Conservation (phyloP, 2,113 vertebrate genomes). For the Tonatia bakeri region DNA sequence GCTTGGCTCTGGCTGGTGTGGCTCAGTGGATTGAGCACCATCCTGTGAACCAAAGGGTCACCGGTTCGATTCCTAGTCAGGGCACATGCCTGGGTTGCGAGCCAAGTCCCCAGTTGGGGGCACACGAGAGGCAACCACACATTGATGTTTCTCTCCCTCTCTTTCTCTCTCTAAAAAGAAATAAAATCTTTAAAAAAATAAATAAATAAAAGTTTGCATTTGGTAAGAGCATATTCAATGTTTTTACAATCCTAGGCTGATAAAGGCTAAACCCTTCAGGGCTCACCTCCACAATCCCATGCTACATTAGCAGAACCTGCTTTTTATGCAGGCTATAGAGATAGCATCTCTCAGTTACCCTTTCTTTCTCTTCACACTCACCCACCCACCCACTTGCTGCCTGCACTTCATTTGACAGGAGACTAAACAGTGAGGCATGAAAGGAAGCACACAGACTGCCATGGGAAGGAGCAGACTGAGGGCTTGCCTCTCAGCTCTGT, state of each 20-base stretch:
- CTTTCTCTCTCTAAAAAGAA: too few species aligned
- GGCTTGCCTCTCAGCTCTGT: neutral
- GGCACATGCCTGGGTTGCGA: too few species aligned
- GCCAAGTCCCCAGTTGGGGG: too few species aligned
- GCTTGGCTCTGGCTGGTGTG: too few species aligned
- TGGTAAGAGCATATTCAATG: neutral
- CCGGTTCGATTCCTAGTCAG: too few species aligned
- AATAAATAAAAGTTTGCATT: neutral
- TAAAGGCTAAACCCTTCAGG: neutral
- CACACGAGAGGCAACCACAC: too few species aligned
- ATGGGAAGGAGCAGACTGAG: neutral
- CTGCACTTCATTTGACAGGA: neutral
- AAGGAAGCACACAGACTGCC: neutral
- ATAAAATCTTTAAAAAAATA: too few species aligned
- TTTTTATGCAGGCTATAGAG: neutral
- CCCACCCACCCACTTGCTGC: neutral
- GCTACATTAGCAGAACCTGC: neutral
- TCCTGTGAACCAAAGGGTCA: too few species aligned
- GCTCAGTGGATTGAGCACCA: too few species aligned
- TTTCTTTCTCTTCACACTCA: neutral
- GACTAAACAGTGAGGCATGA: neutral
- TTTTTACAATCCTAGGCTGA: neutral
- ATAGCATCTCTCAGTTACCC: neutral
- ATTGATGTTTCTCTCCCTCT: too few species aligned
- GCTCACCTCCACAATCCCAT: neutral